These are phyloP conservation scores for Sialis lutaria DNA, from an alignment of 2,888 invertebrate species.

Conservation along the genomic window DNA sequence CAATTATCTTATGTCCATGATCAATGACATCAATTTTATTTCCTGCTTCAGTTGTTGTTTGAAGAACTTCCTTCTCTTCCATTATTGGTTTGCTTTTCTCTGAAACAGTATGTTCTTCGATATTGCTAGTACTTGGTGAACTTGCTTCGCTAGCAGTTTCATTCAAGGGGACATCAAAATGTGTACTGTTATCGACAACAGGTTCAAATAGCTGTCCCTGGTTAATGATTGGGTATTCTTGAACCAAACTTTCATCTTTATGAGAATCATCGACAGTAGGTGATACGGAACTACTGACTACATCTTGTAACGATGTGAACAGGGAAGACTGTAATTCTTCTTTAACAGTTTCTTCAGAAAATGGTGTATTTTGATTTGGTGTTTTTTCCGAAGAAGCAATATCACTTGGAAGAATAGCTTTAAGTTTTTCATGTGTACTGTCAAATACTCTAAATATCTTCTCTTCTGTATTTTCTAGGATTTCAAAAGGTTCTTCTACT, in stretches of 20 bases:
- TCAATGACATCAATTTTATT: constrained; percentile 1
- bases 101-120: background rate
- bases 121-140: background rate
- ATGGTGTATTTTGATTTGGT: too few species aligned
- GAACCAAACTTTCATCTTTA: too few species aligned
- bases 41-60: constrained; percentile 1
- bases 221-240: constrained; percentile 10
- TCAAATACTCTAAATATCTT: too few species aligned
- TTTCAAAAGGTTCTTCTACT: too few species aligned
- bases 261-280: background rate
- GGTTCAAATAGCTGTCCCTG: constrained; percentile 25
- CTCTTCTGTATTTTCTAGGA: too few species aligned
- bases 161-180: constrained; percentile 2
- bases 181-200: constrained; percentile 2
- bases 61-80: constrained; percentile 3
- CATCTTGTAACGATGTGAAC: too few species aligned
- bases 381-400: too few species aligned
- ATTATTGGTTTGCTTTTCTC: background rate
- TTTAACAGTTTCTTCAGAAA: too few species aligned
- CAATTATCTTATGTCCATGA: constrained; percentile 5
- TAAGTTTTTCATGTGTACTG: too few species aligned
- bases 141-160: background rate
- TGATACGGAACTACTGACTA: too few species aligned
- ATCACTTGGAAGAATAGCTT: too few species aligned
- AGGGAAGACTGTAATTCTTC: too few species aligned